phyloP scores from a whole-genome alignment of 2,113 vertebrate species.

The Poeciliopsis prolifica region DNA sequence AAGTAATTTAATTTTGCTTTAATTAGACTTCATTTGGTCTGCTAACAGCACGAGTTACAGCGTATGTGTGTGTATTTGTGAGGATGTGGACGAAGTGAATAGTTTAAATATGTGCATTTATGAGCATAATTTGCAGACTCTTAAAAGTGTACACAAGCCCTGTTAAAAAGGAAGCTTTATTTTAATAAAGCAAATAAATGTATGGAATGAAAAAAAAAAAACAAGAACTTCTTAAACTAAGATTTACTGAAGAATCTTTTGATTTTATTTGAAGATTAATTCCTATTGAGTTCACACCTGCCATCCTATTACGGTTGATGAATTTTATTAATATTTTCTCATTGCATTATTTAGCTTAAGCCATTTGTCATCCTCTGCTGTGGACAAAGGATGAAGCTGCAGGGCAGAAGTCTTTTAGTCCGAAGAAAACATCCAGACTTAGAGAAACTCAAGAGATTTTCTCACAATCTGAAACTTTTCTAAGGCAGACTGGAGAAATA shows the following conservation, averaged over 20 bases:
- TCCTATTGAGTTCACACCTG: background rate
- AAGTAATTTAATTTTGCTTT: constrained; percentile 56
- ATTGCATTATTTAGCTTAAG: too few species aligned
- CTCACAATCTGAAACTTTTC: too few species aligned
- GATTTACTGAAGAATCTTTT: background rate
- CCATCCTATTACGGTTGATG: background rate
- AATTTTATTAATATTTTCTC: too few species aligned
- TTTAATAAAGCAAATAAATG: background rate
- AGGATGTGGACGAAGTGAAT: background rate
- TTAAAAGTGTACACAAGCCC: background rate
- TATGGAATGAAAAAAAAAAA: too few species aligned
- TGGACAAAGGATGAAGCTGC: too few species aligned
- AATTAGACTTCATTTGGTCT: constrained; percentile 64
- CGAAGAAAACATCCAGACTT: too few species aligned
- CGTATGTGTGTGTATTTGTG: constrained; percentile 12
- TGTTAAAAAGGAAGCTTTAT: background rate
- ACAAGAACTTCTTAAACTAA: too few species aligned
- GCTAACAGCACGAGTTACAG: constrained; percentile 20
- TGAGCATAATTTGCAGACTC: too few species aligned
- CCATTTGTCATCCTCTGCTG: too few species aligned
- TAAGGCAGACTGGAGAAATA: too few species aligned
- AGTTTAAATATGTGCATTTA: background rate
- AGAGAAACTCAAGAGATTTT: too few species aligned
- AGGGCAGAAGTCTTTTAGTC: too few species aligned
- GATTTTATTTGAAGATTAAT: background rate